Base-by-base conservation (phyloP, 1,140 invertebrate species). In the Temnothorax nylanderi region DNA sequence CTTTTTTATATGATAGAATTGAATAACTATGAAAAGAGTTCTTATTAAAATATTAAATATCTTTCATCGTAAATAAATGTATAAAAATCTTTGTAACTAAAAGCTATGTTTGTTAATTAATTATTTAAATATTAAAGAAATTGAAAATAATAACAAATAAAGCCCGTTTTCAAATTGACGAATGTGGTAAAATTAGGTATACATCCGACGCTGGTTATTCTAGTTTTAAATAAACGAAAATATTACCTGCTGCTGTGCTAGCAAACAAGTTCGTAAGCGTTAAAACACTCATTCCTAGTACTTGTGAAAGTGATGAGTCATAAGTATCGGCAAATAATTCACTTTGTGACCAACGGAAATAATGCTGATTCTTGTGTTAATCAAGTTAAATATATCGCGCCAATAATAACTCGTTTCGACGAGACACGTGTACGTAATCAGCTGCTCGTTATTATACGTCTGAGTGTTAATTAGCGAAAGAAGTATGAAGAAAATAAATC, bases 231-330 rank as follows among this genome's bases (percentile, higher is more conserved):
- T 67, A 32, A 37, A 4, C 1, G 10, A 51, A 47, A 65, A 60
- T 44, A 41, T 74, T 82, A 82, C 80, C 67, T 72, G 41, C 6
- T 11, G 11, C 0, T 0, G 4, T 3, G 8, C 13, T 60, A 13
- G 13, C 2, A 3, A 51, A 18, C 2, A 64, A 54, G 16, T 11
- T 69, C 16, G 3, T 21, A 0, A 37, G 5, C 1, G 3, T 18
- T 2, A 51, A 49, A 18, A 62, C 11, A 49, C 5, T 75, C 87
- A 89, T 89, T 16, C 16, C 21, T 5, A 26, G 32, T 10, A 54
- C 32, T 34, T 32, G 10, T 6, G 0, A 26, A 21, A 54, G 1
- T 21, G 3, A 10, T 67, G 3, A 72, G 10, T 51, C 5, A n/a
- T 34, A 11, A 11, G 13, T 26, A 34, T 21, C 4, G 0, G 4